A percentile compares a stretch with the other conserved stretches of the same genome.
Evolutionary conservation across 2,888 invertebrate species (phyloP).

Genomic region (Parascotia fuliginaria): DNA sequence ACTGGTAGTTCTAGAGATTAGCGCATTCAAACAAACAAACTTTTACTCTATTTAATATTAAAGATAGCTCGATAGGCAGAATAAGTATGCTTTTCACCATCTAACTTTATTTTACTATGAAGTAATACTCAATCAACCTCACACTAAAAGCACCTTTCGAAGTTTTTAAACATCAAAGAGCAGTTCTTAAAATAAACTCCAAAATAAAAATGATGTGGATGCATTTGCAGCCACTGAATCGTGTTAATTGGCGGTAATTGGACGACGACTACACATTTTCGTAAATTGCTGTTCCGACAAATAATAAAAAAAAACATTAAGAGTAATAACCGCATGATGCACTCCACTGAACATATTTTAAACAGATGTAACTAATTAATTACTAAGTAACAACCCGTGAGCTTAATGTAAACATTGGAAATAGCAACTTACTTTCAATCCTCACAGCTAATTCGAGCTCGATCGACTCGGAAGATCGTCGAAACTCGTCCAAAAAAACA

Average conservation of each 20-base stretch:
- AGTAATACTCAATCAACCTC: too few species aligned
- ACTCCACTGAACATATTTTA: slow-evolving; percentile 24
- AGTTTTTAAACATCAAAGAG: slow-evolving; percentile 12
- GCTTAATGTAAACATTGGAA: slow-evolving; percentile 32
- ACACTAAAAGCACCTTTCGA: slow-evolving; percentile 6
- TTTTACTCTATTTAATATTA: too few species aligned
- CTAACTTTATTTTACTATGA: too few species aligned
- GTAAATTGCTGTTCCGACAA: slow-evolving; percentile 39
- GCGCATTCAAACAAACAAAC: too few species aligned
- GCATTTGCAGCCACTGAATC: slow-evolving; percentile 24
- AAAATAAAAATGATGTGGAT: slow-evolving; percentile 21
- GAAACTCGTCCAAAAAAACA: slow-evolving; percentile 35
- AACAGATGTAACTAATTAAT: slow-evolving; percentile 29
- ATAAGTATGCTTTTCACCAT: too few species aligned
- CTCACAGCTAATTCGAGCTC: not conserved
- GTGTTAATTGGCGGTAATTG: slow-evolving; percentile 53
- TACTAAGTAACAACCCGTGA: slow-evolving; percentile 11
- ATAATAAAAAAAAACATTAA: slow-evolving; percentile 39
- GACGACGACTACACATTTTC: slow-evolving; percentile 45
- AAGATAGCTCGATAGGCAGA: too few species aligned
- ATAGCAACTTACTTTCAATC: slow-evolving; percentile 39
- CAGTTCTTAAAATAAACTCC: slow-evolving; percentile 20
- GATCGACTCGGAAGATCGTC: slow-evolving; percentile 10
- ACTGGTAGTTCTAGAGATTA: too few species aligned
- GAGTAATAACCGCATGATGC: slow-evolving; percentile 21